Base-by-base conservation (phyloP, 2,797 vertebrate genomes). In the Brotula barbata region DNA sequence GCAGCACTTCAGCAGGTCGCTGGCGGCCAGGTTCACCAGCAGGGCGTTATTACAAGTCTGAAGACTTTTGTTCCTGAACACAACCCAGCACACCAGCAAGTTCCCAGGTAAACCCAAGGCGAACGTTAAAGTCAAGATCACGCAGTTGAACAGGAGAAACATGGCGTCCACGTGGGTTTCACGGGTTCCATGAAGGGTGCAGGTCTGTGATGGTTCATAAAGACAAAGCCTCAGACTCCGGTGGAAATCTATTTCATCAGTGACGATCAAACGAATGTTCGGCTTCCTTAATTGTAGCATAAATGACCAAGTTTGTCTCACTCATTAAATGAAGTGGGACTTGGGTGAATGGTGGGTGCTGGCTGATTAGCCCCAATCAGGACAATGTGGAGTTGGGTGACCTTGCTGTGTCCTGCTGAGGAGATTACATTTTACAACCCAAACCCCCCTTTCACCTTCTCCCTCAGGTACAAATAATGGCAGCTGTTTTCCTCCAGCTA, bases 21-120 rank as follows among this genome's bases (percentile, higher is more conserved):
- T 83, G n/a, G 63, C 65, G 1, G 88, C 84, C 44, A 88, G 9
- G 57, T 80, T 89, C 6, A 89, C 63, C 51, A 89, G 66, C 17
- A 89, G 78, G 20, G 80, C 77, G 28, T 87, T 88, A 16, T 85
- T 85, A 16, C 68, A 68, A 0, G 74, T 90, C 69, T 74, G 87
- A 13, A 88, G 73, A 39, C 58, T 80, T 68, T 64, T 85, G 54
- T 65, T 86, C 39, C 82, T 61, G 55, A 75, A 81, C 5, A 89
- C 80, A 1, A 87, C 51, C 77, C 80, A 87, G 6, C 83, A 86
- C 8, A 90, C 81, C 65, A 89, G 81, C 60, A 87, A 1, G 71
- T 89, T 90, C 33, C 80, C 86, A 0, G 73, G 77, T 0, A 80
- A 56, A 7, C 88, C 85, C 13, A 88, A 8, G 0, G 84, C n/a